These are phyloP conservation scores for Cecidostiba fungosa DNA, from an alignment of 2,888 invertebrate species.

Conservation along the genomic window DNA sequence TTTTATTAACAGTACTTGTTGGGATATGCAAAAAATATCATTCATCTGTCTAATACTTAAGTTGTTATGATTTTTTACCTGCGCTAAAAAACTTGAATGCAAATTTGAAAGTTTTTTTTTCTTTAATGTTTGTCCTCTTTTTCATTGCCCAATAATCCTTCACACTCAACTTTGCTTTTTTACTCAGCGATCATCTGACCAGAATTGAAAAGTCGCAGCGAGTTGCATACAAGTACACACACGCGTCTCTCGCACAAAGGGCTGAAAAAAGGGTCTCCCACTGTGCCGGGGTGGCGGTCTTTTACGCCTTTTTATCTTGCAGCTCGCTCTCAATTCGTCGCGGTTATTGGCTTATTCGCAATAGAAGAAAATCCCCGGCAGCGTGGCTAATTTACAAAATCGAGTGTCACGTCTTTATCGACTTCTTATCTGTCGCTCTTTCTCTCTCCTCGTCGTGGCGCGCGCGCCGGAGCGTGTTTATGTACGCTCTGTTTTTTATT, in stretches of 20 bases:
- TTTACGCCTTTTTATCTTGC: slow-evolving; percentile 32
- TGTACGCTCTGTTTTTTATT: slow-evolving; percentile 49
- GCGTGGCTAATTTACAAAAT: slow-evolving; percentile 61
- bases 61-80: too few species aligned
- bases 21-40: too few species aligned
- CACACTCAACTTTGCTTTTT: slow-evolving; percentile 28
- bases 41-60: too few species aligned
- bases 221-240: not conserved
- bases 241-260: not conserved
- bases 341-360: slow-evolving; percentile 60
- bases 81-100: too few species aligned
- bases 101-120: too few species aligned
- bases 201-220: not conserved
- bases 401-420: slow-evolving; percentile 62
- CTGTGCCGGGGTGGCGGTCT: not conserved
- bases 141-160: not conserved
- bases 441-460: not conserved
- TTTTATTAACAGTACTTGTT: too few species aligned
- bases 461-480: slow-evolving; percentile 43
- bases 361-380: slow-evolving; percentile 48
- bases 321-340: slow-evolving; percentile 49
- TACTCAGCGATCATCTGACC: not conserved
- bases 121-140: too few species aligned
- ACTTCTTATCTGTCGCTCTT: slow-evolving; percentile 50
- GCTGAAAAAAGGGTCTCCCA: slow-evolving; percentile 26